Percentiles rank a stretch among this genome's conserved stretches.
These are phyloP conservation scores for Tenrec ecaudatus DNA, from an alignment of 2,113 vertebrate genomes.

Conservation along the genomic window DNA sequence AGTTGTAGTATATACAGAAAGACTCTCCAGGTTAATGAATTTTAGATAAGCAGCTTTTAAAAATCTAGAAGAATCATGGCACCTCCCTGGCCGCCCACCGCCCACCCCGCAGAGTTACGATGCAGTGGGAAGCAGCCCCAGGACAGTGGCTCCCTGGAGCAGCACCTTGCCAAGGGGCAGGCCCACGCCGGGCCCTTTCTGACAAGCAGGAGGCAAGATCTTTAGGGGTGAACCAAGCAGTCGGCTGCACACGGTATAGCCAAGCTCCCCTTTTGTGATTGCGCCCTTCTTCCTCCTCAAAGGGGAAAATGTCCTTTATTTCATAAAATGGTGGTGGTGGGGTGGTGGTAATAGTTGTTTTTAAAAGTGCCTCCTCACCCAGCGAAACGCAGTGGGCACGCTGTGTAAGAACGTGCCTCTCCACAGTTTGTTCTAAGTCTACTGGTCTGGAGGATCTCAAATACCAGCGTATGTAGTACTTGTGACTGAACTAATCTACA, in stretches of 20 bases:
- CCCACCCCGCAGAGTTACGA: background rate
- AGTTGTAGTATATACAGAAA: background rate
- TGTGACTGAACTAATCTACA: background rate
- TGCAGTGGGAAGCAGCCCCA: background rate
- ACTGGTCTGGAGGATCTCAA: background rate
- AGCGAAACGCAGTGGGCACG: conserved; percentile 5
- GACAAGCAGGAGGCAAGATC: conserved; percentile 13
- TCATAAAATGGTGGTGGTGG: background rate
- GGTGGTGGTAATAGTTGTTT: background rate
- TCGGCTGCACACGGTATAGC: background rate
- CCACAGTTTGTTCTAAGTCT: conserved; percentile 14
- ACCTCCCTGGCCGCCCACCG: no score
- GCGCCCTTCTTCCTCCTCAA: background rate
- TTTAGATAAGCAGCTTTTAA: background rate
- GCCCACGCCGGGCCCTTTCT: background rate
- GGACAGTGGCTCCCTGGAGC: background rate
- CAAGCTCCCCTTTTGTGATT: background rate
- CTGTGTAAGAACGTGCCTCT: background rate
- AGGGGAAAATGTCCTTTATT: conserved; percentile 29
- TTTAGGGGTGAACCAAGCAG: background rate
- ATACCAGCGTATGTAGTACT: background rate
- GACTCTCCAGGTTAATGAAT: background rate
- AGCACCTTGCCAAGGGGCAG: background rate
- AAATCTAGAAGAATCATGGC: conserved; percentile 1
- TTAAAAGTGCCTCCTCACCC: conserved; percentile 30